Base-by-base conservation (phyloP, 2,797 vertebrate genomes). In the Centroberyx gerrardi region DNA sequence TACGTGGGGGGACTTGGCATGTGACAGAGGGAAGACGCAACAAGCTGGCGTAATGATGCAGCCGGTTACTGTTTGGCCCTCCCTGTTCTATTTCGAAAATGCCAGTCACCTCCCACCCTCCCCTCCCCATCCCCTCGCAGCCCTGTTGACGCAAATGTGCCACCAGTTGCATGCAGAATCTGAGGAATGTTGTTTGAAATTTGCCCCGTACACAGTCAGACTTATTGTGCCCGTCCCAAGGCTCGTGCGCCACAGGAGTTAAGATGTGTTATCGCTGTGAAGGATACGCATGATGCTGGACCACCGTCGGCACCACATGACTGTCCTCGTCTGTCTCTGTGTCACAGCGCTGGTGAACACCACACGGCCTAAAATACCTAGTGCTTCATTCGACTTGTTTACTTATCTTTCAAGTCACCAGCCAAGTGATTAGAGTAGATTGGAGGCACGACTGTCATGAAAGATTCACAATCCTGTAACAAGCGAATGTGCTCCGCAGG, bases 81-180 rank as follows among this genome's bases (percentile, higher is more conserved):
- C 58, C 68, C 61, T 87, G 82, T 87, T 88, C 85, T 89, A 81
- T 90, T 92, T 89, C 81, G 85, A 91, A 93, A 91, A 94, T 90
- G 84, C 88, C 91, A 90, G 83, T 78, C 78, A 80, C 87, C 80
- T 89, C 86, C 86, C 87, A 85, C 86, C 84, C 82, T 75, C 18
- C 2, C 15, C 14, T 1, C 38, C 49, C 63, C 22, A 77, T 90
- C 82, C 78, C 69, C 82, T 86, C 63, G 2, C 71, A 72, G 83
- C 80, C 71, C 70, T 8, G 54, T 86, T 94, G 93, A 94, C 80
- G 90, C 89, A 93, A 91, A 92, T 91, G 87, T 91, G 91, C 85
- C 90, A 87, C 90, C 87, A 88, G 90, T 92, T 87, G 83, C 88
- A 87, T 91, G 89, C 86, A 91, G 93, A 94, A 94, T 94, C 88